These are phyloP conservation scores for Grammomys surdaster DNA, from an alignment of 2,113 vertebrate species.

Conservation along the genomic window DNA sequence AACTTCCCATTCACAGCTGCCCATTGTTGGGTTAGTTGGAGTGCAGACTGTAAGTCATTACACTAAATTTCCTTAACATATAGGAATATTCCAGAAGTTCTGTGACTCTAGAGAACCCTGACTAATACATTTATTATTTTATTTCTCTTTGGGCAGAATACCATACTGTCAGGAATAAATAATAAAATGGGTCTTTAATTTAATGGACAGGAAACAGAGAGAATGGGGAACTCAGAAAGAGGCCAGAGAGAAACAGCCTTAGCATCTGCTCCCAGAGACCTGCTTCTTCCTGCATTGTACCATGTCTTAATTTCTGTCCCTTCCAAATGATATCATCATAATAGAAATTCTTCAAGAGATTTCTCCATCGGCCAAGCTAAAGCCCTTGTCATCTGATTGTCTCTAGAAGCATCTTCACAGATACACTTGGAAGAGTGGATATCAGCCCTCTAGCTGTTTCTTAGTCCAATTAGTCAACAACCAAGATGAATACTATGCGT, in stretches of 20 bases:
- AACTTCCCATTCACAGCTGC: too few relatives aligned
- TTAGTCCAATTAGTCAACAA: not conserved
- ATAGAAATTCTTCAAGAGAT: not conserved
- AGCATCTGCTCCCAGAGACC: not conserved
- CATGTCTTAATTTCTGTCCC: not conserved
- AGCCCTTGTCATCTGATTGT: not conserved
- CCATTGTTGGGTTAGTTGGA: too few relatives aligned
- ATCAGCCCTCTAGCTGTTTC: not conserved
- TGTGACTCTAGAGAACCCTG: too few relatives aligned
- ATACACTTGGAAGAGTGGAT: not conserved
- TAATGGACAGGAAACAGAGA: not conserved
- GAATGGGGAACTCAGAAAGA: not conserved
- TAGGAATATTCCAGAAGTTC: too few relatives aligned
- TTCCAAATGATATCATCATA: not conserved
- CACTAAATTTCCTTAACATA: too few relatives aligned
- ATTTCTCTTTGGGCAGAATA: not conserved
- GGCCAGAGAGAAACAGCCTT: not conserved
- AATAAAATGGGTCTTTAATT: not conserved
- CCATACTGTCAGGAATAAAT: not conserved
- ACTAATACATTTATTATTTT: not conserved
- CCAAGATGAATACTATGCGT: not conserved
- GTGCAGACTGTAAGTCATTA: too few relatives aligned
- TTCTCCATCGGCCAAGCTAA: not conserved
- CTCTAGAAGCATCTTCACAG: not conserved
- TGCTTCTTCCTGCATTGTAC: not conserved